phyloP scores from a whole-genome alignment of 2,113 vertebrate species.

The Semicossyphus pulcher region DNA sequence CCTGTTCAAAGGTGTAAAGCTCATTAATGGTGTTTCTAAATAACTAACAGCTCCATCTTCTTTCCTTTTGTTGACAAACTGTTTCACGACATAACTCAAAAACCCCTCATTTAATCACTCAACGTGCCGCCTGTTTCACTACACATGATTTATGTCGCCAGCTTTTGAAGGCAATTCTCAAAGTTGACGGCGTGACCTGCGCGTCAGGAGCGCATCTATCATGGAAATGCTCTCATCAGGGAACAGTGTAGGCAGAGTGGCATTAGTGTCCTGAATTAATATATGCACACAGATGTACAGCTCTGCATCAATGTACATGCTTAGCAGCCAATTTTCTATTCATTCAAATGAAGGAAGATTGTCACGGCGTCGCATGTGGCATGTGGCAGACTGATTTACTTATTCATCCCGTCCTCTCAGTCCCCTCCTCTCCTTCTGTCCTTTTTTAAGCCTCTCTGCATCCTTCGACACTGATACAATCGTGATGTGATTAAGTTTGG shows the following conservation, averaged over 20 bases:
- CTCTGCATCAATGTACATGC: constrained; percentile 48
- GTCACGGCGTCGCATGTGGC: constrained; percentile 34
- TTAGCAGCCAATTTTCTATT: constrained; percentile 61
- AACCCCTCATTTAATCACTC: constrained; percentile 47
- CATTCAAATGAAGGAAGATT: constrained; percentile 46
- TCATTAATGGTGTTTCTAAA: constrained; percentile 70
- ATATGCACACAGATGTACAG: constrained; percentile 47
- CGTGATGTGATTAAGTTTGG: constrained; percentile 38
- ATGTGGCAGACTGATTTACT: constrained; percentile 56
- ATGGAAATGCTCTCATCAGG: constrained; percentile 41
- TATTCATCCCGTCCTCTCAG: constrained; percentile 30
- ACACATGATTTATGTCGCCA: constrained; percentile 41
- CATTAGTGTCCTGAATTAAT: constrained; percentile 53
- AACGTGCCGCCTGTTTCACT: constrained; percentile 35
- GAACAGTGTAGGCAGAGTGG: constrained; percentile 13
- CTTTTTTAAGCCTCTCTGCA: constrained; percentile 16
- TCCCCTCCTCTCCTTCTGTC: constrained; percentile 50
- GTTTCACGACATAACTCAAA: constrained; percentile 38
- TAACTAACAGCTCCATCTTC: constrained; percentile 41
- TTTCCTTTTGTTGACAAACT: constrained; percentile 43
- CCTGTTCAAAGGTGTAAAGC: constrained; percentile 65
- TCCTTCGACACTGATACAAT: constrained; percentile 21
- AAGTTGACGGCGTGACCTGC: constrained; percentile 48
- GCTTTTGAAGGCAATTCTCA: constrained; percentile 58
- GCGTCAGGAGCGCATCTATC: constrained; percentile 41